Evolutionary conservation across 2,888 invertebrate genomes (phyloP).

Genomic region (Drosophila koepferae): DNA sequence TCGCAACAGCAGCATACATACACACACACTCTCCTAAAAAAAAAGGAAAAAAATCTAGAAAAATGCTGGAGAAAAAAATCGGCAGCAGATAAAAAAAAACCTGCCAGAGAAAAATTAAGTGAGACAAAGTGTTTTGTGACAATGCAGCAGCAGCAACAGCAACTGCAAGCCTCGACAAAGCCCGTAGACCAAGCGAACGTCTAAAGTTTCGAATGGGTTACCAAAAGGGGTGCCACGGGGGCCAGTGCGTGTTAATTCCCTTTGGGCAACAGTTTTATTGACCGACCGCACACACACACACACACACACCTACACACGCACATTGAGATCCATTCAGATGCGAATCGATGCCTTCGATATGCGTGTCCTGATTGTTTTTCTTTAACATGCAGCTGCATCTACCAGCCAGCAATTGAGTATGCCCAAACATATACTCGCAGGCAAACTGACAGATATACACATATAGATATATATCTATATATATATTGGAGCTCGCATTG

Average conservation of each 20-base stretch:
- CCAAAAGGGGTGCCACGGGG: neutral
- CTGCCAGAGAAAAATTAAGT: conserved; percentile 66
- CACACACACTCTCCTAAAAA: conserved; percentile 23
- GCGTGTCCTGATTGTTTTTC: conserved; percentile 70
- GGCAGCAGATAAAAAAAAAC: conserved; percentile 41
- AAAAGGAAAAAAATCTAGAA: neutral
- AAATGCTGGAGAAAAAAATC: conserved; percentile 30
- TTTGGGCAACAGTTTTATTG: conserved; percentile 74
- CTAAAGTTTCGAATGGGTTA: conserved; percentile 1
- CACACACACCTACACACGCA: conserved; percentile 38
- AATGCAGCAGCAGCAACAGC: conserved; percentile 29
- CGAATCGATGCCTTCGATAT: conserved; percentile 49
- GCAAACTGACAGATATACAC: neutral
- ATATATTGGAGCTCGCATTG: conserved; percentile 2
- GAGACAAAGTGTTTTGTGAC: conserved; percentile 78
- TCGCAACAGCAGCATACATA: conserved; percentile 63
- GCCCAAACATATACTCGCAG: conserved; percentile 2
- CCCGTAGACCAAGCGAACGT: conserved; percentile 8
- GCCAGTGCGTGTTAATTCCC: conserved; percentile 73
- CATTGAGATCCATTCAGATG: conserved; percentile 39
- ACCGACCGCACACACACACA: conserved; percentile 57
- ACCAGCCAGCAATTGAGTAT: conserved; percentile 8
- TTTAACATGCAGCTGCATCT: conserved; percentile 52
- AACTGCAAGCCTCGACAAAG: conserved; percentile 21
- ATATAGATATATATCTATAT: neutral